Conservation (phyloP, 2,888 invertebrate genomes). For the Drosophila ustulata region DNA sequence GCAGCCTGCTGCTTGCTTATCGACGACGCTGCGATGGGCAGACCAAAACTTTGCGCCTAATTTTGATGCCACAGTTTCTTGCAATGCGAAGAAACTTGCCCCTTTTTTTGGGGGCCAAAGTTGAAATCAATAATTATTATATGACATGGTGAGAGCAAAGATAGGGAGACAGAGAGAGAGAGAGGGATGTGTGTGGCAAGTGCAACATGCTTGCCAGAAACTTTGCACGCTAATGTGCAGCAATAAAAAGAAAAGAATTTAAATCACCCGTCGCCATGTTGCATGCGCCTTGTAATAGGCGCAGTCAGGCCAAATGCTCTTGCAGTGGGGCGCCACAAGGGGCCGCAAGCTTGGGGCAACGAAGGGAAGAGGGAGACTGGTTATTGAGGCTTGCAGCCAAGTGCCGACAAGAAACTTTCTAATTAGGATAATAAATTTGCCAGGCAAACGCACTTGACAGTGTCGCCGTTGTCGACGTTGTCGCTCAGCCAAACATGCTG, state of each 20-base stretch:
- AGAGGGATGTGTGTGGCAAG: conserved; percentile 38
- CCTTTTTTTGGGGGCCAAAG: conserved; percentile 48
- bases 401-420: conserved; percentile 80
- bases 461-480: conserved; percentile 55
- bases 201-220: conserved; percentile 78
- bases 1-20: conserved; percentile 46
- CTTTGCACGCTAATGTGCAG: conserved; percentile 75
- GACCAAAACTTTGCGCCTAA: conserved; percentile 56
- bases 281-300: conserved; percentile 52
- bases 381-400: conserved; percentile 54
- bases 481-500: conserved; percentile 61
- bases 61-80: conserved; percentile 56
- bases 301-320: conserved; percentile 30
- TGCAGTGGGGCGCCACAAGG: conserved; percentile 3
- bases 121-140: conserved; percentile 78
- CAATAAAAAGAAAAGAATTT: conserved; percentile 60
- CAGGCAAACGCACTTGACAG: conserved; percentile 75
- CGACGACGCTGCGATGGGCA: conserved; percentile 40
- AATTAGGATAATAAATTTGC: conserved; percentile 83
- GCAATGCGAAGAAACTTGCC: conserved; percentile 25
- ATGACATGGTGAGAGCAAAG: conserved; percentile 31
- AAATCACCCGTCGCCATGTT: conserved; percentile 69
- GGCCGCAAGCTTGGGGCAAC: neutral
- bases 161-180: conserved; percentile 19
- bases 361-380: conserved; percentile 10